These are phyloP conservation scores for Diploptera punctata DNA, from an alignment of 2,888 invertebrate genomes.

Conservation along the genomic window DNA sequence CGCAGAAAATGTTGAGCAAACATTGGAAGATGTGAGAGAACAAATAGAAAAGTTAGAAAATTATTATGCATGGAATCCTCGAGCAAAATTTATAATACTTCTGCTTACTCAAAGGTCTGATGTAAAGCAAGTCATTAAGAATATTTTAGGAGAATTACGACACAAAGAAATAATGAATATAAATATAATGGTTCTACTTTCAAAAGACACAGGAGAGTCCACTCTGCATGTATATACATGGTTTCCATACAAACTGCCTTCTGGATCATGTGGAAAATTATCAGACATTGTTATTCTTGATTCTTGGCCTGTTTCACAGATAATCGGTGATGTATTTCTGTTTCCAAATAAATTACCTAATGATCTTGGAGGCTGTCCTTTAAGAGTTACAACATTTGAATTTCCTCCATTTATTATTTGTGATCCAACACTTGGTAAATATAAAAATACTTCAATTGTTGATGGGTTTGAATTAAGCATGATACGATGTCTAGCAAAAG, in stretches of 20 bases:
- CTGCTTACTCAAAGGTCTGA: neutral
- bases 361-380: neutral
- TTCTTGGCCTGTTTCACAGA: neutral
- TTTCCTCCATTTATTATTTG: slow-evolving; percentile 10
- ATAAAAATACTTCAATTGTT: neutral
- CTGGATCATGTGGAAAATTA: neutral
- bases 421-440: neutral
- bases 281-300: neutral
- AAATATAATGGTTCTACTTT: neutral
- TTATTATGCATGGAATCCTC: neutral
- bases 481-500: neutral
- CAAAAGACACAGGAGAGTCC: neutral
- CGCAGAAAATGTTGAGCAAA: neutral
- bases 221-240: neutral
- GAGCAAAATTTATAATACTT: neutral
- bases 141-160: neutral
- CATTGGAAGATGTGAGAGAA: neutral
- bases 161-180: neutral
- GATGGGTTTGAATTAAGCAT: slow-evolving; percentile 14
- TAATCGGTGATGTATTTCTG: neutral
- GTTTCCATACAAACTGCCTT: neutral
- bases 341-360: neutral
- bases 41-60: neutral
- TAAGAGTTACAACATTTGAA: slow-evolving; percentile 3
- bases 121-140: neutral